Base-by-base conservation (phyloP, 2,888 invertebrate species). In the Parochlus steinenii region DNA sequence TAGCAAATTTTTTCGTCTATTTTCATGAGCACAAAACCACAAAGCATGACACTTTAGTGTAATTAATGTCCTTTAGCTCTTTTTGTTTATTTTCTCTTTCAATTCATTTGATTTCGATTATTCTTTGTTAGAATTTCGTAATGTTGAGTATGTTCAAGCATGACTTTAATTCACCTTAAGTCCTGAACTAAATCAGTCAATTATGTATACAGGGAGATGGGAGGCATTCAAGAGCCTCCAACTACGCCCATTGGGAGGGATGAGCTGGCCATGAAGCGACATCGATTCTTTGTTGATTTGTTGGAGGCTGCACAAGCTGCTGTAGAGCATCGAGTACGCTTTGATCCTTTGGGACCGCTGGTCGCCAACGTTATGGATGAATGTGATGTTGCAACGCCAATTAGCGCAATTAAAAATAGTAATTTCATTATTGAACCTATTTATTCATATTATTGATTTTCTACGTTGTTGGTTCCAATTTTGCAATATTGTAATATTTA, bases 171-270 rank as follows among this genome's bases (percentile, higher is more conserved):
- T n/a, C n/a, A n/a, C n/a, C n/a, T n/a, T n/a, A n/a, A n/a, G n/a
- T n/a, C n/a, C n/a, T n/a, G n/a, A n/a, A n/a, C n/a, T n/a, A n/a
- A n/a, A n/a, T n/a, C n/a, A n/a, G n/a, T n/a, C n/a, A n/a, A n/a
- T n/a, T n/a, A n/a, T n/a, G n/a, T n/a, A n/a, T n/a, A n/a, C 31
- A 40, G 40, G 19, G 42, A 42, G 41, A 31, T 27, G 22, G 42
- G 41, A 54, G 56, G 56, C 43, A 52, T 39, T 51, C 53, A 50
- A 52, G 64, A 55, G 55, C 66, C 55, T 43, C 79, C 79, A 30
- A 79, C 75, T 37, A 80, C 78, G 39, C 81, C 78, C 11, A 73
- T 81, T 29, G 80, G 79, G 36, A 69, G 75, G 39, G 81, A 81
- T 55, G 80, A 81, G 52, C 58, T 81, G 45, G 81, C 80, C 42